Conservation (phyloP, 2,888 invertebrate species). For the Petrophora chlorosata region DNA sequence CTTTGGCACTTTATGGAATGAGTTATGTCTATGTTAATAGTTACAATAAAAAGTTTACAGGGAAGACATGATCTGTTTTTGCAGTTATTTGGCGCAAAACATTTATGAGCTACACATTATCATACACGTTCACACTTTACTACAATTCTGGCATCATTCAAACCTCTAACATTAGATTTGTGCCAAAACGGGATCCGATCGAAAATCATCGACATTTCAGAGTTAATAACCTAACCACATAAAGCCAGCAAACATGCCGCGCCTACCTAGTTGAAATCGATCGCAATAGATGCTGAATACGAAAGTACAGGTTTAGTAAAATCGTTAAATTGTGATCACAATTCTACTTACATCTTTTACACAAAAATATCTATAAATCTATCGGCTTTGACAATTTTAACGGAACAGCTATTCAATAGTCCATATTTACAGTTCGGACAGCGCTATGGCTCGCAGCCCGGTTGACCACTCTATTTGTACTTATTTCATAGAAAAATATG, state of each 20-base stretch:
- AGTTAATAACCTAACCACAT: slow-evolving; percentile 45
- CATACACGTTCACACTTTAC: slow-evolving; percentile 32
- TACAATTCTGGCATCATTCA: slow-evolving; percentile 31
- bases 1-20: slow-evolving; percentile 33
- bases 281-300: slow-evolving; percentile 26
- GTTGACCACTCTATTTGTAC: slow-evolving; percentile 73
- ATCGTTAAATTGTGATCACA: slow-evolving; percentile 46
- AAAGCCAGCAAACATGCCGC: slow-evolving; percentile 45
- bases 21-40: slow-evolving; percentile 34
- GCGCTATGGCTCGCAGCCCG: slow-evolving; percentile 53
- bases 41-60: slow-evolving; percentile 57
- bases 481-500: slow-evolving; percentile 81
- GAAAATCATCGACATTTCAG: slow-evolving; percentile 30
- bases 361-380: slow-evolving; percentile 67
- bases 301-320: slow-evolving; percentile 25
- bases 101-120: slow-evolving; percentile 42
- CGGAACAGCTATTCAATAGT: slow-evolving; percentile 51
- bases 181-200: slow-evolving; percentile 28
- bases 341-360: slow-evolving; percentile 57
- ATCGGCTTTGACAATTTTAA: slow-evolving; percentile 50
- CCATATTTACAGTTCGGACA: slow-evolving; percentile 62
- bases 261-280: slow-evolving; percentile 31
- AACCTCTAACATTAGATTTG: slow-evolving; percentile 28
- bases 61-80: slow-evolving; percentile 75
- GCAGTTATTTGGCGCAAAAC: slow-evolving; percentile 55